phyloP scores from a whole-genome alignment of 2,888 invertebrate species.

The Caenorhabditis afra region DNA sequence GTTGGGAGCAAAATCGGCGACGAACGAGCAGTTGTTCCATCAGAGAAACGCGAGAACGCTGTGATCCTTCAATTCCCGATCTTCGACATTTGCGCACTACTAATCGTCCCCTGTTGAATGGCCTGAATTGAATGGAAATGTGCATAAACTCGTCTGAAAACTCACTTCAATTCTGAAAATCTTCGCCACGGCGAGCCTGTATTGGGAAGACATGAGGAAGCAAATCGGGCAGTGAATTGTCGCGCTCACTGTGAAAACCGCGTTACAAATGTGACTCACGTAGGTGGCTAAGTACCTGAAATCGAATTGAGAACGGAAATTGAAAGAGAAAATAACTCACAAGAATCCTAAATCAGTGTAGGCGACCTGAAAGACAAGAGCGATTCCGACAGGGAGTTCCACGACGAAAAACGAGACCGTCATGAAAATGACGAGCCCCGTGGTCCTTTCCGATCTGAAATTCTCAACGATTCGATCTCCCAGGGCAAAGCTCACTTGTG shows the following conservation, averaged over 20 bases:
- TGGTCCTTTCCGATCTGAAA: conserved; percentile 11
- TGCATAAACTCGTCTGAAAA: too few species aligned
- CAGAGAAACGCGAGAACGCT: too few species aligned
- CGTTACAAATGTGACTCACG: not conserved
- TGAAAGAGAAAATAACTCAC: not conserved
- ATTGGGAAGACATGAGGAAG: conserved; percentile 9
- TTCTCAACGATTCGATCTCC: not conserved
- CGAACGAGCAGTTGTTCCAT: not conserved
- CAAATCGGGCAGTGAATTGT: conserved; percentile 5
- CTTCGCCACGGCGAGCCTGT: not conserved
- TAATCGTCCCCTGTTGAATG: too few species aligned
- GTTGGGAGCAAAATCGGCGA: not conserved
- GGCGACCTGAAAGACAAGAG: not conserved
- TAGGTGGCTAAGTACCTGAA: conserved; percentile 14
- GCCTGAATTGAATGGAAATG: too few species aligned
- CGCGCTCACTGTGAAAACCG: conserved; percentile 3
- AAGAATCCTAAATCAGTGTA: conserved; percentile 9
- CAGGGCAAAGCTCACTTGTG: not conserved
- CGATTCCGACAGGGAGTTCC: conserved; percentile 26
- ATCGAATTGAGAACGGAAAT: not conserved
- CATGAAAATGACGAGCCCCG: conserved; percentile 32
- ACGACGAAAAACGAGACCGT: conserved; percentile 28
- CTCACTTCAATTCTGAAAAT: not conserved
- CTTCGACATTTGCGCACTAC: too few species aligned
- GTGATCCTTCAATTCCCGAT: too few species aligned